A percentile compares a stretch with the other conserved stretches of the same genome.
These are phyloP conservation scores for Nesidiocoris tenuis DNA, from an alignment of 2,888 invertebrate species.

Conservation along the genomic window DNA sequence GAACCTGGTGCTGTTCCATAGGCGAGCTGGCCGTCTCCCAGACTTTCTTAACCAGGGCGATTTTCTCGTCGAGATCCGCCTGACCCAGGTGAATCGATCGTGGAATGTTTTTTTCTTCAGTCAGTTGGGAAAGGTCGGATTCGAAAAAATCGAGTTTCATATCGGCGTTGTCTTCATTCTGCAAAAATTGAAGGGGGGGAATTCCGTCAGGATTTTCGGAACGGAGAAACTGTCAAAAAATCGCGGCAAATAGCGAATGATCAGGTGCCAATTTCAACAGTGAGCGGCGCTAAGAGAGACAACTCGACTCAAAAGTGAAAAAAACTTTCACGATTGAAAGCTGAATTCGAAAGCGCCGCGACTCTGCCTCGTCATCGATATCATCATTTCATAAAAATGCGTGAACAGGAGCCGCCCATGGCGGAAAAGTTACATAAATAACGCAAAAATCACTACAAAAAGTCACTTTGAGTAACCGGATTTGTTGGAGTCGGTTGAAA, in stretches of 20 bases:
- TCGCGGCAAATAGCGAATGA: too few relatives aligned
- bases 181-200: not conserved
- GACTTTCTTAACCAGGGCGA: conserved; percentile 83
- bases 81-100: conserved; percentile 62
- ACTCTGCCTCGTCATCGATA: conserved; percentile 44
- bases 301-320: not conserved
- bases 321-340: conserved; percentile 2
- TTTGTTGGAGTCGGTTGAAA: too few relatives aligned
- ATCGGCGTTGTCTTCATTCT: conserved; percentile 72
- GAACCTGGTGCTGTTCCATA: conserved; percentile 51
- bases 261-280: conserved; percentile 37
- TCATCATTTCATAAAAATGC: conserved; percentile 43
- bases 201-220: not conserved
- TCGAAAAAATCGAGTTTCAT: conserved; percentile 93
- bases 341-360: not conserved
- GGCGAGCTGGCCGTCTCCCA: conserved; percentile 46
- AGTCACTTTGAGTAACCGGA: too few relatives aligned
- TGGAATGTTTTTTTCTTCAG: conserved; percentile 69
- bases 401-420: too few relatives aligned
- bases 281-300: not conserved
- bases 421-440: too few relatives aligned
- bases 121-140: conserved; percentile 72
- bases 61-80: conserved; percentile 89
- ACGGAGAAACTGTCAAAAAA: not conserved
- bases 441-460: too few relatives aligned